A percentile compares a stretch with the other conserved stretches of the same genome.
Evolutionary conservation across 2,888 invertebrate genomes (phyloP).

Genomic region (Adineta ricciae): DNA sequence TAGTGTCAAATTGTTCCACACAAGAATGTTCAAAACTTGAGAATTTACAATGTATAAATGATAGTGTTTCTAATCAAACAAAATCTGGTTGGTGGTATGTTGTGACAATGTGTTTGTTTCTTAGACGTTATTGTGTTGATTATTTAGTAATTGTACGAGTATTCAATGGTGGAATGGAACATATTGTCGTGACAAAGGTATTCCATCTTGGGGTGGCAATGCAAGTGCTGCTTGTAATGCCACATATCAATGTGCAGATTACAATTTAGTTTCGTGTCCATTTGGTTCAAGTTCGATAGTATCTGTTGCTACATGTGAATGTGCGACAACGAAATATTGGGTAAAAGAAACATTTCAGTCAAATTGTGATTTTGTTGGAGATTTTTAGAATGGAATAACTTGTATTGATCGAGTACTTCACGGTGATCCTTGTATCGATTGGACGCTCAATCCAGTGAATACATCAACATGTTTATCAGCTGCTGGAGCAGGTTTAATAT

Average conservation of each 20-base stretch:
- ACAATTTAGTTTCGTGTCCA: neutral
- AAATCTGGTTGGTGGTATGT: neutral
- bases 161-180: slow-evolving; percentile 13
- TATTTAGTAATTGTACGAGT: neutral
- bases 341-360: neutral
- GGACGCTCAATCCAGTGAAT: neutral
- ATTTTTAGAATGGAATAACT: neutral
- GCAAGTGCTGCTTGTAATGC: neutral
- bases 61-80: neutral
- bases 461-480: neutral
- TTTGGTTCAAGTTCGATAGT: neutral
- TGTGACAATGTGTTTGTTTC: too few species aligned
- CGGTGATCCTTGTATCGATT: neutral
- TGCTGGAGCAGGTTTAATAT: neutral
- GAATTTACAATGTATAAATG: neutral
- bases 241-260: slow-evolving; percentile 12
- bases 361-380: neutral
- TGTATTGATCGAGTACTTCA: neutral
- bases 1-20: neutral
- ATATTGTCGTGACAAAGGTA: neutral
- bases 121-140: too few species aligned
- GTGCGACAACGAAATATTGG: slow-evolving; percentile 3
- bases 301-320: neutral
- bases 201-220: neutral
- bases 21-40: neutral